Evolutionary conservation across 2,888 invertebrate genomes (phyloP).

Genomic region (Xestobium rufovillosum): DNA sequence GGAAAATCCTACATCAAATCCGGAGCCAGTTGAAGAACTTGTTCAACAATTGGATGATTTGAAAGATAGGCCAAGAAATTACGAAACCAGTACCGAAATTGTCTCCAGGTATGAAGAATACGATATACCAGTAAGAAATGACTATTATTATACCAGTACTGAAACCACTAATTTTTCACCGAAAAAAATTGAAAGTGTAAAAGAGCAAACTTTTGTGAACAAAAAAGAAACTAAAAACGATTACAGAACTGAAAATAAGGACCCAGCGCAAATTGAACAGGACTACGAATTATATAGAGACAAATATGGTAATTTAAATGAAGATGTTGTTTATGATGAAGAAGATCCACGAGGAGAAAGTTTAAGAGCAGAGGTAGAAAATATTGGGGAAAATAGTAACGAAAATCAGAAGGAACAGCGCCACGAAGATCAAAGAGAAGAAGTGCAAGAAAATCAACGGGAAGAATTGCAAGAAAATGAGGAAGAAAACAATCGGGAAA

Average conservation of each 20-base stretch:
- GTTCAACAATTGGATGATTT: neutral
- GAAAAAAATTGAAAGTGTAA: neutral
- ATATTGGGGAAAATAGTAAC: neutral
- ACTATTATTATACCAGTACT: constrained; percentile 23
- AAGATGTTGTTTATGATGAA: neutral
- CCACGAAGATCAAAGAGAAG: constrained; percentile 9
- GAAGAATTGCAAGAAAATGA: constrained; percentile 3
- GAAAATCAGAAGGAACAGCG: no score
- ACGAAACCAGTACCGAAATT: neutral
- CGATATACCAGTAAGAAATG: constrained; percentile 17
- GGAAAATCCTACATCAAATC: neutral
- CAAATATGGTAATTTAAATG: neutral
- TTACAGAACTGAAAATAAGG: neutral
- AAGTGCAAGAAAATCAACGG: constrained; percentile 11
- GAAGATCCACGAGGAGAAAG: neutral
- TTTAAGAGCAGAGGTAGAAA: neutral
- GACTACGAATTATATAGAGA: constrained; percentile 1
- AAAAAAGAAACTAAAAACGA: constrained; percentile 4
- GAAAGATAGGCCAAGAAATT: neutral
- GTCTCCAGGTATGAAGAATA: constrained; percentile 26
- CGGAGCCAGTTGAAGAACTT: constrained; percentile 1
- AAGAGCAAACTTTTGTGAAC: constrained; percentile 6
- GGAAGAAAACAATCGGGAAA: constrained; percentile 9
- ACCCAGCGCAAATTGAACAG: neutral
- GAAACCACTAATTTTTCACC: constrained; percentile 5